Conservation (phyloP, 2,888 invertebrate species). For the Drosophila anomalata region DNA sequence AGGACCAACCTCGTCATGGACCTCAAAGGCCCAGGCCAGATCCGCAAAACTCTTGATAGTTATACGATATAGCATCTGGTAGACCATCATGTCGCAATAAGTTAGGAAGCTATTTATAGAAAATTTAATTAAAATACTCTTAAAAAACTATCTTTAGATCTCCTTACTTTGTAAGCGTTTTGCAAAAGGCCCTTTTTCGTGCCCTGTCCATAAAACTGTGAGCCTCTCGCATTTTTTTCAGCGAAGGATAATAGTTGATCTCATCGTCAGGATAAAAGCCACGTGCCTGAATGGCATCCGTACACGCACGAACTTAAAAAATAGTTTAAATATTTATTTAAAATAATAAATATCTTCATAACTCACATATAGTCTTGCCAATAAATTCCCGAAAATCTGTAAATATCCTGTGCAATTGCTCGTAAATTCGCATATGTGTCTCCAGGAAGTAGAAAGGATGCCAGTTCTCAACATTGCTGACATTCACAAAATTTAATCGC, state of each 20-base stretch:
- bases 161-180: conserved; percentile 89
- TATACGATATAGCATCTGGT: conserved; percentile 88
- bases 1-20: conserved; percentile 86
- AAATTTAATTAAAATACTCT: background rate
- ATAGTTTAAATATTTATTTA: background rate
- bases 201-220: conserved; percentile 95
- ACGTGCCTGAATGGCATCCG: conserved; percentile 89
- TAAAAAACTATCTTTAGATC: conserved; percentile 39
- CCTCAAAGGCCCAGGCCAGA: conserved; percentile 85
- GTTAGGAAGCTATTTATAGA: conserved; percentile 87
- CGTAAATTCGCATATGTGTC: conserved; percentile 85
- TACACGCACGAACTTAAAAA: conserved; percentile 87
- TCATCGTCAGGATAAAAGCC: conserved; percentile 92
- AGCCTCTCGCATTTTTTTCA: conserved; percentile 87
- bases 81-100: conserved; percentile 89
- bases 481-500: conserved; percentile 87
- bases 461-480: conserved; percentile 85
- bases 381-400: conserved; percentile 85
- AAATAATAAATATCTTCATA: background rate
- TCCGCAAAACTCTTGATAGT: conserved; percentile 87
- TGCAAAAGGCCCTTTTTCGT: conserved; percentile 92
- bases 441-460: conserved; percentile 89
- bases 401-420: conserved; percentile 81
- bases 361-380: conserved; percentile 86
- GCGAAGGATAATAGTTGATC: conserved; percentile 83